Percentiles rank a stretch among this genome's conserved stretches.
These are phyloP conservation scores for Plutomurus gul DNA, from an alignment of 1,140 invertebrate genomes.

Conservation along the genomic window DNA sequence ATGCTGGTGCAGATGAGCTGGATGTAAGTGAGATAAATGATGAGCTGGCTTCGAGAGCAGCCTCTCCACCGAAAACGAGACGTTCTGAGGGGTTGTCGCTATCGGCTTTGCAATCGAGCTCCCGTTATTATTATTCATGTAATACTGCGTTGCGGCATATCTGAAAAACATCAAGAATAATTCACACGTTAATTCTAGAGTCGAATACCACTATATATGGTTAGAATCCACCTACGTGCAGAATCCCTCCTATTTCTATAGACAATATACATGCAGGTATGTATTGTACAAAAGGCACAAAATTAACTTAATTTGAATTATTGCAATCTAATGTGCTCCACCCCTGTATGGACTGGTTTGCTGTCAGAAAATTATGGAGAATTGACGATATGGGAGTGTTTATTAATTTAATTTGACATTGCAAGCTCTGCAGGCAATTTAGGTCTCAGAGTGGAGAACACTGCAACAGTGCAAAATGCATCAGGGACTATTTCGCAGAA, in stretches of 20 bases:
- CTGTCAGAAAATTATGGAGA: no score
- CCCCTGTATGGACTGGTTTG: no score
- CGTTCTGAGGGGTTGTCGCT: constrained; percentile 35
- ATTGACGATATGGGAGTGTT: no score
- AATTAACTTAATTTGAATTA: no score
- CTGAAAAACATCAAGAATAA: constrained; percentile 11
- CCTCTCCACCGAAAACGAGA: constrained; percentile 49
- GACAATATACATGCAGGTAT: no score
- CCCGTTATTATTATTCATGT: constrained; percentile 45
- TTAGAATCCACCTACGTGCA: no score
- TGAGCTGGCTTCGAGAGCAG: constrained; percentile 51
- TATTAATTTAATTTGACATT: background rate
- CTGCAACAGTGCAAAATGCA: no score
- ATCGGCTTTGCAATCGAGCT: constrained; percentile 43
- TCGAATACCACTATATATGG: background rate
- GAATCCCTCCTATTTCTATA: no score
- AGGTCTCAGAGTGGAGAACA: background rate
- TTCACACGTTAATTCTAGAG: constrained; percentile 51
- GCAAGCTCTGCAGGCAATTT: background rate
- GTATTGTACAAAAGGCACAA: no score
- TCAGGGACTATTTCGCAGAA: no score
- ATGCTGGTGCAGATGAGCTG: constrained; percentile 28
- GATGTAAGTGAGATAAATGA: constrained; percentile 39
- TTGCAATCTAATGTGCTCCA: no score
- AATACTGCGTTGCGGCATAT: constrained; percentile 54